Evolutionary conservation across 1,140 invertebrate species (phyloP), one percentile per base, ranked within the genome.

Genomic region (Cardiocondyla obscurior): DNA sequence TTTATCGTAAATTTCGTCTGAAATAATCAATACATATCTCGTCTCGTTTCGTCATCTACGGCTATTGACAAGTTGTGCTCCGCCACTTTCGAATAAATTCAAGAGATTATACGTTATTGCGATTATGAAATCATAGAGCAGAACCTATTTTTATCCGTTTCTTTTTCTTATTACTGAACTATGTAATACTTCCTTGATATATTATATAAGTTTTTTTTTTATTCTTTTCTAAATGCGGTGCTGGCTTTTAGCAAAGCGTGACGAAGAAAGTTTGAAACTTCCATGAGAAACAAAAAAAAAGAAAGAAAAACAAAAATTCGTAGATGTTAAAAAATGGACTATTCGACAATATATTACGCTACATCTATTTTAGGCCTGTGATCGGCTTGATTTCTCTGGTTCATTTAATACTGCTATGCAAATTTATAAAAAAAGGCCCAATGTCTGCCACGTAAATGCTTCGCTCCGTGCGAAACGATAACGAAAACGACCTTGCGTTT

Each of bases 1-100:
- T 25, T n/a, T 60, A 4, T 85, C 44, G 30, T 49, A 33, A 28
- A 16, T 33, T 72, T 22, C 51, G 10, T 82, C 87, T 89, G n/a
- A 62, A 88, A 85, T 85, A 44, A 22, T 73, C 22, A n/a, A 51
- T 57, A 55, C 42, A 69, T 25, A 6, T 57, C 16, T 69, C 30
- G 51, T 44, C 51, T 49, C 22, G 28, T 12, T n/a, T 33, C n/a
- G 3, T 36, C 12, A 55, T 36, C 3, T 70, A n/a, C 19, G n/a
- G 7, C 7, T 28, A 33, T 72, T 39, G 22, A 36, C 12, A n/a
- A 46, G 3, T 64, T 64, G 60, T n/a, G 16, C 4, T 2, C 22
- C 25, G 19, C 22, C 3, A 19, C 46, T 46, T n/a, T 49, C 14
- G 6, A 49, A 19, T 49, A 19, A 49, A 49, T 49, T 49, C 7